Conservation (phyloP, 2,113 vertebrate genomes). For the Daubentonia madagascariensis region DNA sequence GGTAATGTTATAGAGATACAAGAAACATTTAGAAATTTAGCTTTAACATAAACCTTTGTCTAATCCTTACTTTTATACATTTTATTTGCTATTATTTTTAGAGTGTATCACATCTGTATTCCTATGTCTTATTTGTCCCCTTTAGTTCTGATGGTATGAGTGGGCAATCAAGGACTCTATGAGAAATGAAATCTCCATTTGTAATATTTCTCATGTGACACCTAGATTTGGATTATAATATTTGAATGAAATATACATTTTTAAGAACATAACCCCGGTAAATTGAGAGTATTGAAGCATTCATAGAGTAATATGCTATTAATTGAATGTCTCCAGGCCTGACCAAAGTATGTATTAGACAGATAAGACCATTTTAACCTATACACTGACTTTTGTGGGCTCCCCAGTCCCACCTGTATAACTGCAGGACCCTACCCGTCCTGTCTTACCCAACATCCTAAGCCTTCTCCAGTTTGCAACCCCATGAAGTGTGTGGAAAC, state of each 20-base stretch:
- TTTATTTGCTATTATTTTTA: background rate
- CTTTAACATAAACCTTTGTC: background rate
- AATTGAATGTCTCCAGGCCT: accelerated
- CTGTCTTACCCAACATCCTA: accelerated
- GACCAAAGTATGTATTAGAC: background rate
- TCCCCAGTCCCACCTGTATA: background rate
- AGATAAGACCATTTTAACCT: background rate
- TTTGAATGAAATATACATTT: background rate
- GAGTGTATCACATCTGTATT: background rate
- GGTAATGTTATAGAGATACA: background rate
- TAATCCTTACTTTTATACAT: background rate
- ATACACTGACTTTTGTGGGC: accelerated
- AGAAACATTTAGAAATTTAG: background rate
- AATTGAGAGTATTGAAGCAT: background rate
- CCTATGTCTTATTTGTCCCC: background rate
- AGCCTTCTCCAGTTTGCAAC: background rate
- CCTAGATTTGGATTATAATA: background rate
- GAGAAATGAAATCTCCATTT: background rate
- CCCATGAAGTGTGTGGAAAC: accelerated
- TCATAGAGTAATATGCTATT: background rate
- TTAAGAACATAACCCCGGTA: background rate
- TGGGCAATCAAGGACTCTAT: background rate
- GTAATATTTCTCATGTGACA: background rate
- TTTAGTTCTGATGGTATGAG: background rate
- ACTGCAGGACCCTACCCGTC: background rate